Base-by-base conservation (phyloP, 92 coral and sea anemone species). In the Actinernus sp. region DNA sequence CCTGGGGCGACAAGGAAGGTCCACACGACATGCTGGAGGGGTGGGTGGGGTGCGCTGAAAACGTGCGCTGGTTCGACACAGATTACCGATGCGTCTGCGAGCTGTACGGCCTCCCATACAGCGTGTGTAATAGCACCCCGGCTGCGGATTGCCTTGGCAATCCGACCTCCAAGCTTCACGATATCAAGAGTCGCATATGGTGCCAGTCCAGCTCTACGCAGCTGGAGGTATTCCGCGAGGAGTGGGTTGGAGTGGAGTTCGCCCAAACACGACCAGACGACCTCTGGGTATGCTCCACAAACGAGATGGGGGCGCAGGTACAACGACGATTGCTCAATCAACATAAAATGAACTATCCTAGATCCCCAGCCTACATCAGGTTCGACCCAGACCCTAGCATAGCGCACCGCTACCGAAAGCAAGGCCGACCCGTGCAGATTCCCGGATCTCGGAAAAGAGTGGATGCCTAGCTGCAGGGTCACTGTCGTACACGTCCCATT, bases 331-430 rank as follows among this genome's bases (percentile, higher is more conserved):
- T 59, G 55, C 54, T 59, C 49, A 51, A 28, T 1, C 26, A 59
- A 22, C 66, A 59, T 39, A 52, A 22, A 16, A 3, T 9, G 4
- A 55, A 19, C 61, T 31, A 28, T 10, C 43, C 37, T 8, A 16
- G 4, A 6, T 3, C 9, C 3, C 66, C 66, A 1, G 66, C 66
- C 9, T 32, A 21, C 55, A 38, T 59, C 45, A 25, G 66, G 13
- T 59, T 59, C 49, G 54, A 59, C 30, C 66, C 66, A 10, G 66
- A 59, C 12, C 12, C 48, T 22, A 59, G 66, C 31, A 18, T 59
- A 2, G 55, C 48, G 0, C 50, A 59, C 50, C 50, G 66, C 13
- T 59, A 59, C 27, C 12, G 29, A 17, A 59, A 59, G 18, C 66
- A 59, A 31, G 66, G 66, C 37, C 66, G 22, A 11, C 49, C 51